Base-by-base conservation (phyloP, 2,888 invertebrate genomes). In the Hypena proboscidalis region DNA sequence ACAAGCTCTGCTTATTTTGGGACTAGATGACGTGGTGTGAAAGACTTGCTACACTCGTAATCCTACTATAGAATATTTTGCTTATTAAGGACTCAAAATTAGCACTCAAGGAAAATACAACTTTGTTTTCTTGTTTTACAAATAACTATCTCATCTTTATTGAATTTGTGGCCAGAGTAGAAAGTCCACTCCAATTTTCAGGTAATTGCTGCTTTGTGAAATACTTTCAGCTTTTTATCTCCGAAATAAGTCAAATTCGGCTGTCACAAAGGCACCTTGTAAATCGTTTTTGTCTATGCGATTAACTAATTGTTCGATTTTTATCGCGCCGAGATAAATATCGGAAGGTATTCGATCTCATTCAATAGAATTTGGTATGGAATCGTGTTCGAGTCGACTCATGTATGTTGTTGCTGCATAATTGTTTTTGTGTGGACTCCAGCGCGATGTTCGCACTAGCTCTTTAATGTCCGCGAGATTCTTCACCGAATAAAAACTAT, bases 371-470 rank as follows among this genome's bases (percentile, higher is more conserved):
- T 50, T 52, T 48, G 37, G 37, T 14, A 44, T 44, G 31, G 52
- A 42, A 53, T 58, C 52, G 48, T 20, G 44, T 43, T 48, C 56
- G 43, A 58, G 60, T 60, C 46, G 51, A 43, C 49, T 46, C 54
- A 48, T 52, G 55, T 60, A 54, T 62, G 56, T 53, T 49, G 61
- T 69, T 61, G 61, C 60, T 36, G 46, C 41, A 37, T 22, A 58
- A 49, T 49, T 45, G 76, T 89, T 89, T 90, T 90, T 89, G 77
- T 69, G 59, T 80, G 83, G 86, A 68, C 74, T 78, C 85, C 80
- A 56, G 47, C 60, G 60, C 58, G 67, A 80, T 87, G 90, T 89
- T 85, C 82, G 78, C 83, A 79, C 82, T 80, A 65, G 35, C 42
- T 73, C 77, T 76, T 74, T 77, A 77, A 77, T 77, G 72, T 80